These are phyloP conservation scores for Pungitius pungitius DNA, from an alignment of 2,113 vertebrate species.

Conservation along the genomic window DNA sequence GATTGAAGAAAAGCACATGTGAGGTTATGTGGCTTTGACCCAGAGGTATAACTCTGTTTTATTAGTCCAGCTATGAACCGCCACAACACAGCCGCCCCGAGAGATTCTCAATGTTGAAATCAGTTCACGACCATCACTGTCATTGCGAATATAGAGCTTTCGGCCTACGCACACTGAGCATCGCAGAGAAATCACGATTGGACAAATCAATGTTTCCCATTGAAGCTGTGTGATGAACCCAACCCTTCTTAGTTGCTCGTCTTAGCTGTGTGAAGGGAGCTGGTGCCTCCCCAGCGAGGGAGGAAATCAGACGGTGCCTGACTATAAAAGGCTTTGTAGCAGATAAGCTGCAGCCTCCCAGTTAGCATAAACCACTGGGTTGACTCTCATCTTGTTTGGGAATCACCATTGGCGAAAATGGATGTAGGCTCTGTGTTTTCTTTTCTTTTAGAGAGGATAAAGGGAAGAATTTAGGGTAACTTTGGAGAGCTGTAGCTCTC, in stretches of 20 bases:
- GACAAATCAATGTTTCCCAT: constrained; percentile 2
- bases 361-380: constrained; percentile 33
- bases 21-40: constrained; percentile 26
- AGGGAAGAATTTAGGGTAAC: constrained; percentile 56
- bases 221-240: not conserved
- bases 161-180: not conserved
- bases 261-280: constrained; percentile 5
- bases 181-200: constrained; percentile 14
- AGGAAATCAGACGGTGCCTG: constrained; percentile 32
- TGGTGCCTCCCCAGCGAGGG: constrained; percentile 6
- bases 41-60: constrained; percentile 27
- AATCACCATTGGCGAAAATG: constrained; percentile 28
- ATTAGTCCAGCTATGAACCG: constrained; percentile 13
- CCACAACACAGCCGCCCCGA: not conserved
- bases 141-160: not conserved
- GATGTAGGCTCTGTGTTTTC: constrained; percentile 10
- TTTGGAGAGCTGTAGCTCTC: constrained; percentile 58
- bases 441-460: constrained; percentile 29
- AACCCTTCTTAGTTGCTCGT: not conserved
- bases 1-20: constrained; percentile 6
- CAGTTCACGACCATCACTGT: constrained; percentile 1
- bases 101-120: not conserved
- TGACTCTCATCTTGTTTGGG: constrained; percentile 22
- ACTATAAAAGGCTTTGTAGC: constrained; percentile 19
- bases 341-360: constrained; percentile 42